phyloP scores from a whole-genome alignment of 2,888 invertebrate species.

The Amiota minor region DNA sequence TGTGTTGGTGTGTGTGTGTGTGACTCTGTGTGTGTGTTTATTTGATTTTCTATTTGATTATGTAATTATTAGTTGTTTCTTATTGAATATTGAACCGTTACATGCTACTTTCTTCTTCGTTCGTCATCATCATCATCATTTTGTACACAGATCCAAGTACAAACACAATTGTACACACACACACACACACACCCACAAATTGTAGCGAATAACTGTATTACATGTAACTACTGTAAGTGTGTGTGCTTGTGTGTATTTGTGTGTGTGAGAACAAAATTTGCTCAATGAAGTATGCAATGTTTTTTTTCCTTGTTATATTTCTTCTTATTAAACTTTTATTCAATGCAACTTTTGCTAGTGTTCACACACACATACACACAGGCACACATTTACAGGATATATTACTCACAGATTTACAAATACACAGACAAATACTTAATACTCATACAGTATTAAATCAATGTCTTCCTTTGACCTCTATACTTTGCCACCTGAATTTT shows the following conservation, averaged over 20 bases:
- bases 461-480: slow-evolving; percentile 69
- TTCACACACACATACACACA: slow-evolving; percentile 42
- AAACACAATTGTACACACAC: slow-evolving; percentile 36
- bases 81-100: slow-evolving; percentile 67
- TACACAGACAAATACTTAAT: slow-evolving; percentile 22
- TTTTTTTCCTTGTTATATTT: slow-evolving; percentile 46
- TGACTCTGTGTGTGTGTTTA: slow-evolving; percentile 27
- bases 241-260: slow-evolving; percentile 28
- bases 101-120: slow-evolving; percentile 46
- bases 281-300: slow-evolving; percentile 48
- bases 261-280: slow-evolving; percentile 38
- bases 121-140: slow-evolving; percentile 54
- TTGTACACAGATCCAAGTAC: slow-evolving; percentile 38
- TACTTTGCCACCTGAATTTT: slow-evolving; percentile 44
- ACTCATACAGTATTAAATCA: slow-evolving; percentile 55
- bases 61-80: slow-evolving; percentile 70
- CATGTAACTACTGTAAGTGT: slow-evolving; percentile 19
- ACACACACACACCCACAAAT: slow-evolving; percentile 29
- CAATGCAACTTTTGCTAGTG: slow-evolving; percentile 15
- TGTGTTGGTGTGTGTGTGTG: too few relatives aligned
- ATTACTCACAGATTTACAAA: slow-evolving; percentile 34
- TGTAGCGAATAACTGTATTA: slow-evolving; percentile 24
- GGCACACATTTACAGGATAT: slow-evolving; percentile 25
- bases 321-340: neutral
- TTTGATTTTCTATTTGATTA: slow-evolving; percentile 67